Percentiles rank a stretch among this genome's conserved stretches.
phyloP scores from a whole-genome alignment of 2,888 invertebrate genomes.

The Diplazon laetatorius region DNA sequence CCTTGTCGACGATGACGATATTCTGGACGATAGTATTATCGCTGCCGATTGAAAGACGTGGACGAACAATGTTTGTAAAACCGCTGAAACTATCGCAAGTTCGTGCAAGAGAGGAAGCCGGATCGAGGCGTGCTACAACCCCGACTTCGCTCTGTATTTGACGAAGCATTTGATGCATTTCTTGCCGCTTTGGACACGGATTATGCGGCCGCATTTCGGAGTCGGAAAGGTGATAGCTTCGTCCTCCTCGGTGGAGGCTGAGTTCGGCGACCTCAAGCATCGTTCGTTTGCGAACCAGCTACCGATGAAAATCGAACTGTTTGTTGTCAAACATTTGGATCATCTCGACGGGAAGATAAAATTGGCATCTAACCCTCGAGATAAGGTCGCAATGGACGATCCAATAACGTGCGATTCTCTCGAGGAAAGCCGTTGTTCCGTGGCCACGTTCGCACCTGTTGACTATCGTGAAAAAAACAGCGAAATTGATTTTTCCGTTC shows the following conservation, averaged over 20 bases:
- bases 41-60: slow-evolving; percentile 52
- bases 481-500: slow-evolving; percentile 12
- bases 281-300: slow-evolving; percentile 49
- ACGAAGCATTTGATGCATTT: slow-evolving; percentile 53
- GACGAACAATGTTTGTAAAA: slow-evolving; percentile 40
- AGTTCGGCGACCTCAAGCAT: slow-evolving; percentile 59
- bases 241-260: slow-evolving; percentile 63
- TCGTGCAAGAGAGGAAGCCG: slow-evolving; percentile 52
- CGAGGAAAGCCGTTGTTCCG: not conserved
- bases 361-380: slow-evolving; percentile 55
- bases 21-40: not conserved
- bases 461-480: not conserved
- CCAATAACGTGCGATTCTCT: not conserved
- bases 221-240: slow-evolving; percentile 53
- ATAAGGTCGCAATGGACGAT: not conserved
- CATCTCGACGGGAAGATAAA: slow-evolving; percentile 63
- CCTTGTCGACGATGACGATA: slow-evolving; percentile 1
- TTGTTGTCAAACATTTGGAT: slow-evolving; percentile 62
- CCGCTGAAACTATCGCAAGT: slow-evolving; percentile 34
- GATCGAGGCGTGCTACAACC: slow-evolving; percentile 62
- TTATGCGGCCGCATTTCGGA: slow-evolving; percentile 61
- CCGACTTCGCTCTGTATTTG: slow-evolving; percentile 38
- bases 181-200: slow-evolving; percentile 62
- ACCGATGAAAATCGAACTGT: slow-evolving; percentile 63
- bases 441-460: not conserved